phyloP scores from a whole-genome alignment of 37 sponge, comb jelly and placozoan species.

The Petrosia ficiformis region DNA sequence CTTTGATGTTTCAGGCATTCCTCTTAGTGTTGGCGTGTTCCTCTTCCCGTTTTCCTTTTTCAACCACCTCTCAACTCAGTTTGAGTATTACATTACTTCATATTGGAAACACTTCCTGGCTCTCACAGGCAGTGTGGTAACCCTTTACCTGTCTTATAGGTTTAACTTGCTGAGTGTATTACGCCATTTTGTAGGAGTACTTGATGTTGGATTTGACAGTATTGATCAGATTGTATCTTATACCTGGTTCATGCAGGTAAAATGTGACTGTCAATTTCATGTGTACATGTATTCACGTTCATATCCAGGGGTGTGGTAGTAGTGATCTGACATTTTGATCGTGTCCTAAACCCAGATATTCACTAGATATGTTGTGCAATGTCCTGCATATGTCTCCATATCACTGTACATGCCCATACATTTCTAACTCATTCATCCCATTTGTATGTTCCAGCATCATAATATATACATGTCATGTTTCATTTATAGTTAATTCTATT shows the following conservation, averaged over 20 bases:
- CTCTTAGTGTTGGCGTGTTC: slow-evolving; percentile 43
- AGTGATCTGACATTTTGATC: too few species aligned
- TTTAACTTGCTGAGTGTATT: slow-evolving; percentile 18
- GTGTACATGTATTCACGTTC: neutral
- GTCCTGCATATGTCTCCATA: neutral
- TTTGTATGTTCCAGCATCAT: neutral
- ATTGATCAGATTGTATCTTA: slow-evolving; percentile 5
- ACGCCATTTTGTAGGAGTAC: neutral
- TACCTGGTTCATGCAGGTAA: slow-evolving; percentile 14
- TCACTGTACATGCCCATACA: neutral
- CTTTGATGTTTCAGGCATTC: slow-evolving; percentile 15
- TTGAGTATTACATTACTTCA: neutral
- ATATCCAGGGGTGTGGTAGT: too few species aligned
- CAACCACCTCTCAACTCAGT: slow-evolving; percentile 8
- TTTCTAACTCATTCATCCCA: too few species aligned
- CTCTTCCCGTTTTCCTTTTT: slow-evolving; percentile 59
- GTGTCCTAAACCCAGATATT: too few species aligned
- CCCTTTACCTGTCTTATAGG: neutral
- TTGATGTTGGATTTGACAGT: neutral
- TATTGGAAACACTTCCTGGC: slow-evolving; percentile 6
- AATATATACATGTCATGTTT: neutral
- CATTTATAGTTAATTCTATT: neutral
- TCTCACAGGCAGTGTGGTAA: neutral
- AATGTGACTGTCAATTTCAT: neutral
- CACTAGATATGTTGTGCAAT: too few species aligned